Base-by-base conservation (phyloP, 2,888 invertebrate species). In the Callyntrura guangdongensis region DNA sequence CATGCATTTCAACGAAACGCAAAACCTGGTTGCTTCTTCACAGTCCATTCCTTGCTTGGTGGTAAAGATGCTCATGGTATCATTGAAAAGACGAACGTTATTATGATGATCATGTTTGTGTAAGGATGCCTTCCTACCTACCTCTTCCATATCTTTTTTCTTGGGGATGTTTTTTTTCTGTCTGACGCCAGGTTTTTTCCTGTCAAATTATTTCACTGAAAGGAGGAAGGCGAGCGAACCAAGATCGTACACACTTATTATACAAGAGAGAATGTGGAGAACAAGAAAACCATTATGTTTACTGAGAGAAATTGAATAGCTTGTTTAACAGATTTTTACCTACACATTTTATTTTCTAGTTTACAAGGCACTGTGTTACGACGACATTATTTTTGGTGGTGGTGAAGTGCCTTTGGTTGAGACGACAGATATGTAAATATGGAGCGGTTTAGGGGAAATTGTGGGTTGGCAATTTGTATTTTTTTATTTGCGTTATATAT, bases 181-280 rank as follows among this genome's bases (percentile, higher is more conserved):
- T 86, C 90, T 90, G 90, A 90, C 90, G 90, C 90, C 90, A 90
- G 77, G 64, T 85, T 86, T 90, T 88, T 90, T 86, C 77, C 90
- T 90, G 86, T 90, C 83, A 86, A 90, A 90, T 90, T 87, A 86
- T 90, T 86, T 90, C 82, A 86, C 59, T 83, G 61, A 86, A 81
- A 82, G 77, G 6, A 59, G 72, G 83, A 83, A 83, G 81, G 49
- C 20, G 49, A 56, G 17, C 22, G 20, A 36, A 36, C 36, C 36
- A 36, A 77, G 49, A 77, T 36, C 36, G 6, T 77, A 49, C 53
- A 77, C 27, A 77, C 53, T 36, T 36, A 36, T 36, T 36, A 36
- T 36, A 36, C 36, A 36, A 36, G 36, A 36, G 36, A 36, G 36
- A 36, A 72, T n/a, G 22, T 14, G 22, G 9, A 83, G 83, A 83